A percentile compares a stretch with the other conserved stretches of the same genome.
Evolutionary conservation across 2,797 vertebrate genomes (phyloP).

Genomic region (Apogon hyalosoma): DNA sequence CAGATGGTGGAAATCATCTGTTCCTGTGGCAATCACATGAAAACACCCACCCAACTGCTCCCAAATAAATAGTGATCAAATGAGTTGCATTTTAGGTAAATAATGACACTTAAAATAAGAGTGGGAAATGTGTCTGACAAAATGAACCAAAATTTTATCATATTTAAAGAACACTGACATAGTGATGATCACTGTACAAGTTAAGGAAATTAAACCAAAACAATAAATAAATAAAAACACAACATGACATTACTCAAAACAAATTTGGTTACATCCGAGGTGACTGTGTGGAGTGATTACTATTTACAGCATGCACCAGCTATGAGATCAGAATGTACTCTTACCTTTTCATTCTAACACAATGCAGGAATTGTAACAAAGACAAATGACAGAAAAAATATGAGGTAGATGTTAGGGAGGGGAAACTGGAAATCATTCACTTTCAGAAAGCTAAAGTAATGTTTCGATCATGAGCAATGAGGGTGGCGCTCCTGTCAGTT

Average conservation of each 20-base stretch:
- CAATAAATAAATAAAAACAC: constrained; percentile 58
- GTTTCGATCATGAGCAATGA: constrained; percentile 84
- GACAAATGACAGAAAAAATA: constrained; percentile 99
- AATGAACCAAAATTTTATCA: constrained; percentile 64
- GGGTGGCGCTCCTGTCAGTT: constrained; percentile 71
- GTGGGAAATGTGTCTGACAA: constrained; percentile 74
- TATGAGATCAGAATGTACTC: constrained; percentile 92
- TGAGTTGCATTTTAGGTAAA: constrained; percentile 59
- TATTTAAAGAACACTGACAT: constrained; percentile 72
- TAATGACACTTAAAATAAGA: constrained; percentile 66
- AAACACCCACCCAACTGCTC: constrained; percentile 63
- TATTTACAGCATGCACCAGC: constrained; percentile 91
- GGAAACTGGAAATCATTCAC: constrained; percentile 86
- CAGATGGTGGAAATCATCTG: constrained; percentile 40
- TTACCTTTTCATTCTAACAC: constrained; percentile 99
- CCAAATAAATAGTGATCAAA: constrained; percentile 63
- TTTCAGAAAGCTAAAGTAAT: constrained; percentile 87
- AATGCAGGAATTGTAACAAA: constrained; percentile 98
- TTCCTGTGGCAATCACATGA: constrained; percentile 53
- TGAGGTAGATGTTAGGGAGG: constrained; percentile 93
- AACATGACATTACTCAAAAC: constrained; percentile 77
- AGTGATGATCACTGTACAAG: constrained; percentile 78
- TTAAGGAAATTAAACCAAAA: constrained; percentile 64
- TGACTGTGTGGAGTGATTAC: constrained; percentile 82
- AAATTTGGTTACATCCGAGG: constrained; percentile 77